phyloP scores from a whole-genome alignment of 2,888 invertebrate species.

The Campoletis raptor region DNA sequence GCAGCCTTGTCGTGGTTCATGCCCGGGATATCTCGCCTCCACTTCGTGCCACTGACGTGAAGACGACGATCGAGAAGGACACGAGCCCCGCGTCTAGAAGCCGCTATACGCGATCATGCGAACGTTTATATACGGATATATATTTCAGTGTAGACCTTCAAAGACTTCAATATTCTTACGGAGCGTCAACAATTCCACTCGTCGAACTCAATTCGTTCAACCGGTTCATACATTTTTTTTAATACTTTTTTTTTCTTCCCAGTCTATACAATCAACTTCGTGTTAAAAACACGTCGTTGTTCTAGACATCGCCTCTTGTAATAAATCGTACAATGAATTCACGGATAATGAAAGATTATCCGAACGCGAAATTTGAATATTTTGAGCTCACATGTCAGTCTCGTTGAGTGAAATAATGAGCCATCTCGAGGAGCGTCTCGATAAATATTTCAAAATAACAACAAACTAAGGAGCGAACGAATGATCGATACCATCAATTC shows the following conservation, averaged over 20 bases:
- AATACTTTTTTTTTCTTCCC: not conserved
- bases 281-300: not conserved
- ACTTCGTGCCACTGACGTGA: not conserved
- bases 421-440: not conserved
- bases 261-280: not conserved
- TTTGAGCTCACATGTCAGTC: not conserved
- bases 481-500: constrained; percentile 3
- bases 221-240: not conserved
- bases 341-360: constrained; percentile 4
- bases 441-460: not conserved
- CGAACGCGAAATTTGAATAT: constrained; percentile 11
- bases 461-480: not conserved
- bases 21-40: constrained; percentile 27
- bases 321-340: constrained; percentile 8
- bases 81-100: constrained; percentile 6
- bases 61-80: constrained; percentile 30
- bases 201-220: not conserved
- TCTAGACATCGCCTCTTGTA: not conserved
- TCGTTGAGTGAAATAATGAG: constrained; percentile 24
- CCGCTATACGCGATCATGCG: constrained; percentile 11
- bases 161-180: constrained; percentile 18
- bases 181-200: constrained; percentile 1
- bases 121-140: not conserved
- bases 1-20: constrained; percentile 77
- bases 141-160: constrained; percentile 3